Conservation (phyloP, 2,888 invertebrate genomes). For the Ligdia adustata region DNA sequence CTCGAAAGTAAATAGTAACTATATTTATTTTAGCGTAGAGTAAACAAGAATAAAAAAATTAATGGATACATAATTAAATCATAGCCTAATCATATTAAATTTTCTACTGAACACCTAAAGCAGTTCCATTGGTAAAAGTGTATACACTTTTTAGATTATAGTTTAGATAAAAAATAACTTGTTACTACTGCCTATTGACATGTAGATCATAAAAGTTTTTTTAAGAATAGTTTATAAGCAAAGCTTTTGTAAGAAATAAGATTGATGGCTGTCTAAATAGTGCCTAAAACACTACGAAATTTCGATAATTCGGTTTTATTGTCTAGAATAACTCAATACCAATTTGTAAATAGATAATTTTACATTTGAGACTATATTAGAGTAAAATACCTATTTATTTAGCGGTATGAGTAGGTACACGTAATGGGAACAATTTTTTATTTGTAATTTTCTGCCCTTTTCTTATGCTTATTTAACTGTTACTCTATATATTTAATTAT, state of each 20-base stretch:
- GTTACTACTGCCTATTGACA: constrained; percentile 82
- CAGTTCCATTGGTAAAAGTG: constrained; percentile 25
- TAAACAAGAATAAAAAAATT: constrained; percentile 6
- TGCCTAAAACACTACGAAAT: constrained; percentile 84
- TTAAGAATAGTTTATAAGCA: constrained; percentile 65
- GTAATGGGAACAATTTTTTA: constrained; percentile 77
- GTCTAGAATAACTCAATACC: constrained; percentile 63
- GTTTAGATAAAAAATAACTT: constrained; percentile 66
- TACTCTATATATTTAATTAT: no score
- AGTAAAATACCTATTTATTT: constrained; percentile 47
- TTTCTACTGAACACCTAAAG: constrained; percentile 44
- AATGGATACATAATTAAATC: not conserved
- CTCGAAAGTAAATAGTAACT: not conserved
- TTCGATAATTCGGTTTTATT: constrained; percentile 82
- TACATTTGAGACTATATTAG: constrained; percentile 62
- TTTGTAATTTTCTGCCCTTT: constrained; percentile 37
- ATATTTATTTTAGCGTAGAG: not conserved
- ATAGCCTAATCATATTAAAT: constrained; percentile 2
- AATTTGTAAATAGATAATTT: constrained; percentile 69
- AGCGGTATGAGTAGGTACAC: constrained; percentile 64
- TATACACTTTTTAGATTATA: constrained; percentile 62
- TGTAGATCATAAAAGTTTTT: constrained; percentile 75
- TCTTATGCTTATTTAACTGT: not conserved
- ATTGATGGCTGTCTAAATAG: constrained; percentile 85
- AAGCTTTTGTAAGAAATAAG: constrained; percentile 82